Evolutionary conservation across 2,113 vertebrate genomes (phyloP), one percentile per base, ranked within the genome.

Genomic region (Etheostoma spectabile): DNA sequence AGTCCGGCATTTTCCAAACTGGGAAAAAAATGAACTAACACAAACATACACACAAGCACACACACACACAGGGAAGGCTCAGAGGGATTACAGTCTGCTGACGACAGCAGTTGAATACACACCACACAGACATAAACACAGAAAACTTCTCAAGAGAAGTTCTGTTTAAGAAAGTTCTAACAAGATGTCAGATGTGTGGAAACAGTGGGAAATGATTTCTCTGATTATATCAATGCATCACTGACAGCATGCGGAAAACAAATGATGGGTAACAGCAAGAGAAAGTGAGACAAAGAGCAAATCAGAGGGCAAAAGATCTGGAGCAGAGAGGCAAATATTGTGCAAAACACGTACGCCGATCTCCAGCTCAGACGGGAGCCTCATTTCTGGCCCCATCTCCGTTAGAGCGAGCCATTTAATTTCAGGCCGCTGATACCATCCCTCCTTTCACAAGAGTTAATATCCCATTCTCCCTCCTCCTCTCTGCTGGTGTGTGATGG

Each of bases 1-100:
- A 94, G 95, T 96, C 96, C 95, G 95, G 95, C 95, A 93, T 94
- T 95, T 94, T 95, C 93, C 95, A 95, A 94, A 72, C 78, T 59
- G 30, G 78, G 77, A 82, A 78, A 82, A 78, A 82, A 90, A 90
- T 79, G 79, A 80, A 89, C 81, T 78, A 80, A 91, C 76, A 96
- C 80, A 93, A 68, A 86, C 83, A 87, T 95, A 95, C 93, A 96
- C 96, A 96, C 60, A 84, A 67, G 72, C 62, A 67, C 57, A 82
- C 45, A 95, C 86, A 66, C 75, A 88, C 87, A 82, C 77, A 55
- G 79, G 94, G 93, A 95, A 96, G 96, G 98, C 97, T 97, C 97
- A 96, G 97, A 93, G 96, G 96, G 97, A 98, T 98, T 97, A 98
- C 93, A 97, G 96, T 96, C 95, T 98, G 97, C 97, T 98, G 97